Conservation (phyloP, 2,888 invertebrate genomes). For the Monoplex corrugatus region DNA sequence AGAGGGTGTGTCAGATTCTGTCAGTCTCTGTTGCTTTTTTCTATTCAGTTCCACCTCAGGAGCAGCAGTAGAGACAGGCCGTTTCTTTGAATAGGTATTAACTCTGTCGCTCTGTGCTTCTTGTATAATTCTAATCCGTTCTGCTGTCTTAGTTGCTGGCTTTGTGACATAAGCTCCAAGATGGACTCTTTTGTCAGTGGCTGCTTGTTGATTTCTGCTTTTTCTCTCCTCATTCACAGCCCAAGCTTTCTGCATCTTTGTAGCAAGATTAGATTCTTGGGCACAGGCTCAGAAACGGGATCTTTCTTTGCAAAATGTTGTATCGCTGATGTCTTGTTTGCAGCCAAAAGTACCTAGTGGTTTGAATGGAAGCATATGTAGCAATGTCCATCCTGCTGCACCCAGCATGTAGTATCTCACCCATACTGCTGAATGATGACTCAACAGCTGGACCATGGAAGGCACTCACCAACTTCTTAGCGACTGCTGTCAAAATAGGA, state of each 20-base stretch:
- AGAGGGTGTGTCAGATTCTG: too few species aligned
- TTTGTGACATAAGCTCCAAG: background rate
- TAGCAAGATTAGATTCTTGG: background rate
- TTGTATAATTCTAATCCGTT: background rate
- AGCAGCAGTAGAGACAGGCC: too few species aligned
- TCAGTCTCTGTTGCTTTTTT: too few species aligned
- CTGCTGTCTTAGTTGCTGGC: background rate
- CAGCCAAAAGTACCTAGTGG: background rate
- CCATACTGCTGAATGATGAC: background rate
- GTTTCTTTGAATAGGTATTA: too few species aligned
- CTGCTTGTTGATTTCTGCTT: background rate
- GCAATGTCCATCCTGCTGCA: background rate
- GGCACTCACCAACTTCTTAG: background rate
- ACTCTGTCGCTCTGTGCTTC: background rate
- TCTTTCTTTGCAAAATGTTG: background rate
- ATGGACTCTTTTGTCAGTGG: background rate
- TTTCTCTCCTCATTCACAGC: background rate
- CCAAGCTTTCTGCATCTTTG: background rate
- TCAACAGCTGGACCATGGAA: background rate
- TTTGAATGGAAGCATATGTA: background rate
- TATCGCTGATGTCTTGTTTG: background rate
- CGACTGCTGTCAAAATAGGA: background rate
- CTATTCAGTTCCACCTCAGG: too few species aligned
- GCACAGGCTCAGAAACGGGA: background rate
- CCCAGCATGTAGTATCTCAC: background rate